Evolutionary conservation across 2,888 invertebrate genomes (phyloP).

Genomic region (Oscheius sp.): DNA sequence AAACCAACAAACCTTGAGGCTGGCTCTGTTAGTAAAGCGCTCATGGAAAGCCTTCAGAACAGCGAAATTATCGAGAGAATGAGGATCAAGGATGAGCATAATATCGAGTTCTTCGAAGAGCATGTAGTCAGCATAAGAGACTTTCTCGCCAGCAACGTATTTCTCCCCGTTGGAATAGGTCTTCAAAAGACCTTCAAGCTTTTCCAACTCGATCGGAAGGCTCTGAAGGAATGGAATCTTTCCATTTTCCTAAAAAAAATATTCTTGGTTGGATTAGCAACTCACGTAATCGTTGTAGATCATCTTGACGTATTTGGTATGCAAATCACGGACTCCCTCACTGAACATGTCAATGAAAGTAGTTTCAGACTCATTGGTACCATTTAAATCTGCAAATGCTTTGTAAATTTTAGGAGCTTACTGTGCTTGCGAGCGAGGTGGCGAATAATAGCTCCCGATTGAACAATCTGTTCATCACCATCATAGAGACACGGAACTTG

Average conservation of each 20-base stretch:
- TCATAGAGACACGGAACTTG: conserved; percentile 53
- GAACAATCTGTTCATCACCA: conserved; percentile 51
- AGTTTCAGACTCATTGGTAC: background rate
- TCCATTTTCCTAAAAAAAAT: conserved; percentile 41
- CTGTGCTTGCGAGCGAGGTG: conserved; percentile 55
- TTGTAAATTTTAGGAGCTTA: conserved; percentile 16
- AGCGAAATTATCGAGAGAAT: conserved; percentile 52
- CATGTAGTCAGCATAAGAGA: conserved; percentile 60
- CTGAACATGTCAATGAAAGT: background rate
- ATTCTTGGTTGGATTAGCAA: background rate
- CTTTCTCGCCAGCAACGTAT: conserved; percentile 52
- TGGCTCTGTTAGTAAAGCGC: conserved; percentile 46
- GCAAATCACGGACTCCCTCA: background rate
- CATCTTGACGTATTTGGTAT: conserved; percentile 50
- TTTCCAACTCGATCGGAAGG: conserved; percentile 44
- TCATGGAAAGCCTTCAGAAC: conserved; percentile 57
- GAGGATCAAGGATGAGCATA: conserved; percentile 39
- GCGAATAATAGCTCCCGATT: conserved; percentile 59
- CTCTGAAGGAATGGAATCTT: conserved; percentile 48
- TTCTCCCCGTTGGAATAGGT: conserved; percentile 52
- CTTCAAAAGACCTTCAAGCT: conserved; percentile 52
- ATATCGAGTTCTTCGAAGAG: conserved; percentile 63
- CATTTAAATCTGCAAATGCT: background rate
- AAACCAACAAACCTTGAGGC: conserved; percentile 42
- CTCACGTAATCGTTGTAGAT: conserved; percentile 51